Base-by-base conservation (phyloP, 2,113 vertebrate species). In the Calyptomena viridis region DNA sequence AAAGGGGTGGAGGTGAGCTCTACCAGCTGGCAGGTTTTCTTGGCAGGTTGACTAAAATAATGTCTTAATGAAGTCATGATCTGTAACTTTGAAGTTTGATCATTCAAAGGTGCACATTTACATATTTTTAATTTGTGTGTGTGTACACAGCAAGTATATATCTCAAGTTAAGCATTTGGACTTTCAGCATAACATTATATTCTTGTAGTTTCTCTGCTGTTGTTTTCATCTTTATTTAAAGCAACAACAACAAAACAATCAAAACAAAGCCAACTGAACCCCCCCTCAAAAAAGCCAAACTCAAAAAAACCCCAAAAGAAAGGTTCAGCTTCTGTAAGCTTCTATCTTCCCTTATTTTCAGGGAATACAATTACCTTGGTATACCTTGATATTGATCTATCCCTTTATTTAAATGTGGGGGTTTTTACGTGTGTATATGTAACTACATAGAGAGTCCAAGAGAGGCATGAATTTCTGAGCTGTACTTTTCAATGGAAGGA, bases 1-100 rank as follows among this genome's bases (percentile, higher is more conserved):
- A 28, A 86, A 81, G 42, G n/a, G 46, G n/a, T 58, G 80, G 25
- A 94, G 42, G 33, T 77, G 84, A 93, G 39, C 67, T 87, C 19
- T 80, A 2, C 40, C 39, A 93, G 58, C 40, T 84, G 67, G 49
- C 40, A 87, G 73, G 14, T 74, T 60, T 87, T 56, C 44, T 69
- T 87, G 62, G 25, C 46, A 66, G 74, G 30, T 9, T 88, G 55
- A 52, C 30, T 81, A 64, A 55, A 69, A 56, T 20, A 90, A 6
- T 49, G 6, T 44, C 23, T 72, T 91, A 77, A 67, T 42, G 35
- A 67, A 75, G 24, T 63, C 5, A 25, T n/a, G 22, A 49, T 40
- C 33, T 74, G 12, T 50, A 81, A 50, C 50, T 90, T 89, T 49
- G 28, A 49, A 74, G 28, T 80, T 86, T 23, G 39, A 8, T 83